Evolutionary conservation across 1,140 invertebrate genomes (phyloP), one percentile per base, ranked within the genome.

Genomic region (Lordiphosa collinella): DNA sequence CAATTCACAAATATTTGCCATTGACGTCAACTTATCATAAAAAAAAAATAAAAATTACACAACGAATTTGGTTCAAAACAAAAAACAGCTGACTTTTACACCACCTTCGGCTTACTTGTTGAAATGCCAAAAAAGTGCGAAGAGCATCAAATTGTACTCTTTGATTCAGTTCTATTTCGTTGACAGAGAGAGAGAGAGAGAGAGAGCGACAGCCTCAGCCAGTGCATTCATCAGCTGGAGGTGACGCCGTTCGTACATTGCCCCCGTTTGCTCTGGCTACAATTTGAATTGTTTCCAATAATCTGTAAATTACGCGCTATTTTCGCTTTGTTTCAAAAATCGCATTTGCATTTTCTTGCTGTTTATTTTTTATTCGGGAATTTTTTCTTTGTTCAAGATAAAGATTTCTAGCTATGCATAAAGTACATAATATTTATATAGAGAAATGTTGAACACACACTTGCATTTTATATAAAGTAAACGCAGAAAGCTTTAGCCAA

Each of bases 71-170:
- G 36, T 57, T 64, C 61, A 72, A 76, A 82, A 82, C 76, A 82
- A 72, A 82, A 82, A 82, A 82, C 76, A 82, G 76, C 76, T 82
- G 76, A 76, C 51, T 71, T 54, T 71, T 54, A 36, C n/a, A 18
- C 34, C n/a, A 2, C 12, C 12, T 18, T 25, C 10, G 25, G 25
- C 18, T 22, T 14, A 68, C 65, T 68, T 68, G 65, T 68, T 68
- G 65, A 58, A 64, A 50, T 35, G 22, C 5, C 5, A 44, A 44
- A 44, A 44, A 25, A 44, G 12, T 8, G 16, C 34, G 32, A 44
- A 49, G 9, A 43, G 50, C 62, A 48, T 35, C 35, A 32, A 5
- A 25, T 25, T 25, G 22, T 25, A 0, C 5, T 7, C 6, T 25
- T 25, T 2, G 4, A 18, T 18, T 16, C 14, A n/a, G n/a, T n/a